Conservation (phyloP, 2,888 invertebrate species). For the Archaeoteleia sp. region DNA sequence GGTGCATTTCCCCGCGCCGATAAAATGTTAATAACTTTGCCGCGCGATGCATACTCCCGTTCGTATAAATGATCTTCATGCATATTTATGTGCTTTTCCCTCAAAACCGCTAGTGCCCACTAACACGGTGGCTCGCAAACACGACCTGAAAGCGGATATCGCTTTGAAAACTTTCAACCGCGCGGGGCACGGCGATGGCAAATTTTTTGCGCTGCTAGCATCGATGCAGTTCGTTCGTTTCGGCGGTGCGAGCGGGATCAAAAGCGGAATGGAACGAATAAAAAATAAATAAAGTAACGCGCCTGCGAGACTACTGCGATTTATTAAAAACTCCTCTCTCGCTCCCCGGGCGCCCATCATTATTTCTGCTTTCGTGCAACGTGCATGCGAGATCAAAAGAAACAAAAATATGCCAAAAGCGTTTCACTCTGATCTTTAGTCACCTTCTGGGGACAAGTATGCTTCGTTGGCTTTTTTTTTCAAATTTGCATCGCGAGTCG, state of each 20-base stretch:
- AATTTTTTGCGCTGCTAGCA: slow-evolving; percentile 39
- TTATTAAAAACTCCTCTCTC: slow-evolving; percentile 38
- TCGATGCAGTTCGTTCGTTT: slow-evolving; percentile 40
- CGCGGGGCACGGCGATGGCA: slow-evolving; percentile 55
- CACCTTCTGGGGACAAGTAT: slow-evolving; percentile 40
- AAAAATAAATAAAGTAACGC: slow-evolving; percentile 37
- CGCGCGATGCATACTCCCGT: slow-evolving; percentile 55
- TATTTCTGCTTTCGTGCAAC: slow-evolving; percentile 31
- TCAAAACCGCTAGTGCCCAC: slow-evolving; percentile 68
- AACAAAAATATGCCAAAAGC: slow-evolving; percentile 43
- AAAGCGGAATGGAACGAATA: slow-evolving; percentile 43
- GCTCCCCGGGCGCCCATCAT: slow-evolving; percentile 28
- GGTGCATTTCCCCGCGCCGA: slow-evolving; percentile 54
- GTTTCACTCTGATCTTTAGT: slow-evolving; percentile 38
- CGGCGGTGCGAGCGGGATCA: slow-evolving; percentile 40
- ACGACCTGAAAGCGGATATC: slow-evolving; percentile 67
- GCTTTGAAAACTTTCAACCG: slow-evolving; percentile 70
- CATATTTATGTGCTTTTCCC: slow-evolving; percentile 73
- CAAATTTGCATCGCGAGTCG: background rate
- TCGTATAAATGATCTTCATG: slow-evolving; percentile 73
- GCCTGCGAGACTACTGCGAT: slow-evolving; percentile 45
- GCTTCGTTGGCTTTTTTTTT: slow-evolving; percentile 34
- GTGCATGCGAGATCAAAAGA: slow-evolving; percentile 43
- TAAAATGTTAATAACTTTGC: slow-evolving; percentile 68
- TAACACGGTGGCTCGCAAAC: slow-evolving; percentile 66